Evolutionary conservation across 2,888 invertebrate genomes (phyloP).

Genomic region (Aporophyla lueneburgensis): DNA sequence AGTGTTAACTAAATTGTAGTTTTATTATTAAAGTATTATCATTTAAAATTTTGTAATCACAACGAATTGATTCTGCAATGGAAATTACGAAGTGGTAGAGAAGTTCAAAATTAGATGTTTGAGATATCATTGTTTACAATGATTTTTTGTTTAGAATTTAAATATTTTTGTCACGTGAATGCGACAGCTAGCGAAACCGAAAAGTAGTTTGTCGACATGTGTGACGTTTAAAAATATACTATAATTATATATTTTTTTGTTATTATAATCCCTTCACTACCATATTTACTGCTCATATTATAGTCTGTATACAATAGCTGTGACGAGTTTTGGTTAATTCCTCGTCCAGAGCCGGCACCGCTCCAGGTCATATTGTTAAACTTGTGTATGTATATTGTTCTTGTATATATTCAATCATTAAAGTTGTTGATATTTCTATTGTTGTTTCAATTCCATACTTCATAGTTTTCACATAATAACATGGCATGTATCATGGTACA

Average conservation of each 20-base stretch:
- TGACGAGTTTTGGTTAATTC: conserved; percentile 31
- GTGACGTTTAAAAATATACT: conserved; percentile 31
- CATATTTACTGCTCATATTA: conserved; percentile 39
- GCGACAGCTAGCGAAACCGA: conserved; percentile 61
- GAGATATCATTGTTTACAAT: conserved; percentile 53
- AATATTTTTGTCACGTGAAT: conserved; percentile 43
- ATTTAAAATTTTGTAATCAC: conserved; percentile 63
- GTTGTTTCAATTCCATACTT: conserved; percentile 69
- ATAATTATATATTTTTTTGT: conserved; percentile 38
- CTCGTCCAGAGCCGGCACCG: conserved; percentile 62
- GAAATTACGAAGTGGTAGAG: conserved; percentile 44
- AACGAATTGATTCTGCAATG: conserved; percentile 61
- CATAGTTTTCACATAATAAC: not conserved
- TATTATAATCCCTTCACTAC: conserved; percentile 24
- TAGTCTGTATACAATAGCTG: conserved; percentile 22
- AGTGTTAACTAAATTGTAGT: conserved; percentile 68
- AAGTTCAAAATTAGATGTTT: conserved; percentile 44
- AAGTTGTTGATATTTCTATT: conserved; percentile 89
- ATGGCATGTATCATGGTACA: not conserved
- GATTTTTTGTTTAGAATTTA: conserved; percentile 40
- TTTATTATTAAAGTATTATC: conserved; percentile 58
- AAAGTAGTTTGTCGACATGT: conserved; percentile 43
- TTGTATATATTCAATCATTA: conserved; percentile 90
- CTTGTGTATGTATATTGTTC: conserved; percentile 87
- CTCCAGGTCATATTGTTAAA: conserved; percentile 79